phyloP scores from a whole-genome alignment of 2,113 vertebrate species.

The Callipepla squamata region DNA sequence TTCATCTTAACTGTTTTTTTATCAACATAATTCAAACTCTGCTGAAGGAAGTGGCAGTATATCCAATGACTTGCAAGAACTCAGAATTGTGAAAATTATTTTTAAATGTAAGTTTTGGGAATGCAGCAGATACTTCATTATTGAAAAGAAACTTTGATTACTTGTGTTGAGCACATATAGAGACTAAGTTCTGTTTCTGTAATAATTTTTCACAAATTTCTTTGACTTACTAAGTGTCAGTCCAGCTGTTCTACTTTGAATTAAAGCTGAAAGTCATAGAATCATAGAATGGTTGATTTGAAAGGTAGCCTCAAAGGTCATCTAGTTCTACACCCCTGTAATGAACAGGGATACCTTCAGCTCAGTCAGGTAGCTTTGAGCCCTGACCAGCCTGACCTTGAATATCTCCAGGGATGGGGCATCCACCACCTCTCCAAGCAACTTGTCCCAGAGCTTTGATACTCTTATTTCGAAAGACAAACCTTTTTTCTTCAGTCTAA shows the following conservation, averaged over 20 bases:
- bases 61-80: not conserved
- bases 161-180: not conserved
- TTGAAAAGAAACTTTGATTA: not conserved
- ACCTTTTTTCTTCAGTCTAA: not conserved
- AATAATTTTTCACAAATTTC: conserved; percentile 42
- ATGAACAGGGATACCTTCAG: not conserved
- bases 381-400: not conserved
- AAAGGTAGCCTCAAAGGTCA: not conserved
- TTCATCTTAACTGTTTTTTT: not conserved
- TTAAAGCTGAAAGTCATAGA: not conserved
- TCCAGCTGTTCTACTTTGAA: conserved; percentile 47
- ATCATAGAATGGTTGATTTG: not conserved
- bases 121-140: not conserved
- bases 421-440: not conserved
- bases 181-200: conserved; percentile 12
- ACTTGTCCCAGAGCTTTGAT: not conserved
- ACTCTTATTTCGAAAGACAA: not conserved
- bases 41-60: not conserved
- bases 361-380: not conserved
- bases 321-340: not conserved
- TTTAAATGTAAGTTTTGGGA: not conserved
- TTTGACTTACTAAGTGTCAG: conserved; percentile 17
- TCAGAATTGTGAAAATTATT: not conserved
- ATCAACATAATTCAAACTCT: not conserved
- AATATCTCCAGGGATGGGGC: not conserved